Conservation (phyloP, 1,140 invertebrate genomes). For the Drosophila baimaii region DNA sequence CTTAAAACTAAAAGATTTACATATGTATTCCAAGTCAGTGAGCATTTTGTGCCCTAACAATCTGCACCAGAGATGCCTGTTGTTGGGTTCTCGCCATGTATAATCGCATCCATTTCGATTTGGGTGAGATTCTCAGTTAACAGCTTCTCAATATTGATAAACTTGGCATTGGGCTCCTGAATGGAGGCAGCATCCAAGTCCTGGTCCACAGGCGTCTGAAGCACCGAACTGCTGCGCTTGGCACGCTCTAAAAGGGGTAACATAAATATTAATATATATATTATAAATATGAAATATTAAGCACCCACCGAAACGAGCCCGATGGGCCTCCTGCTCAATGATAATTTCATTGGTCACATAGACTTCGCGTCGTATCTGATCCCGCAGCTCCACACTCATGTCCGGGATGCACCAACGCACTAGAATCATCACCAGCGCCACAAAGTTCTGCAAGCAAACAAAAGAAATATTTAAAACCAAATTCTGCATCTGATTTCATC, state of each 20-base stretch:
- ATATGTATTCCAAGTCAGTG: constrained; percentile 20
- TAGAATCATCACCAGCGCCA: constrained; percentile 92
- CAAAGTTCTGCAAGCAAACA: constrained; percentile 89
- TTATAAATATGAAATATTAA: neutral
- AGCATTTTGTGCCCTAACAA: constrained; percentile 52
- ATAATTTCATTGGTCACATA: constrained; percentile 96
- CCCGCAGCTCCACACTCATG: constrained; percentile 90
- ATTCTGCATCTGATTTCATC: constrained; percentile 47
- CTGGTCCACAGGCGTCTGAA: constrained; percentile 32
- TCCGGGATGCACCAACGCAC: constrained; percentile 95
- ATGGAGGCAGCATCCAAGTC: constrained; percentile 69
- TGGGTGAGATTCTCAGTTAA: constrained; percentile 67
- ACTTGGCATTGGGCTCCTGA: constrained; percentile 69
- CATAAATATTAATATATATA: neutral
- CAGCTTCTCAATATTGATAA: constrained; percentile 75
- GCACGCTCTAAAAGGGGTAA: constrained; percentile 63
- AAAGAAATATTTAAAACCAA: constrained; percentile 22
- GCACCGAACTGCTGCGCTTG: constrained; percentile 58
- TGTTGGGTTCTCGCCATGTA: constrained; percentile 66
- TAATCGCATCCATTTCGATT: constrained; percentile 77
- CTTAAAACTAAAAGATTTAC: constrained; percentile 26
- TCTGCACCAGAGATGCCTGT: constrained; percentile 73
- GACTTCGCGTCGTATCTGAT: constrained; percentile 92
- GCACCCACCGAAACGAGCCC: constrained; percentile 85
- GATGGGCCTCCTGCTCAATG: constrained; percentile 90